Evolutionary conservation across 2,797 vertebrate genomes (phyloP), one percentile per base, ranked within the genome.

Genomic region (Catostomus latipinnis): DNA sequence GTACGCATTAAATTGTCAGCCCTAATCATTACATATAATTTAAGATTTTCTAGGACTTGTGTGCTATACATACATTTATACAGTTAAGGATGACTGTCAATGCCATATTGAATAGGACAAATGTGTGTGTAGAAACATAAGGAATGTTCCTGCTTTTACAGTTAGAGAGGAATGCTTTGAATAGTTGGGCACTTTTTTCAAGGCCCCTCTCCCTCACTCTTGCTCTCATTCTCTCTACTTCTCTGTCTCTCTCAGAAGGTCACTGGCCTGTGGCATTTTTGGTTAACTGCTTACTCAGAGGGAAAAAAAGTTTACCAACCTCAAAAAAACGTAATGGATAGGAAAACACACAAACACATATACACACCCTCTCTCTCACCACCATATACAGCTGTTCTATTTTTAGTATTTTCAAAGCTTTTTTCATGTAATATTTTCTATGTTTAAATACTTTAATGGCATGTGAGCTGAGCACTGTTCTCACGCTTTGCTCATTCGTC

Each of bases 231-330:
- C 53, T 54, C 56, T 61, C 16, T 56, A 16, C 49, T 8, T 63
- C 34, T 72, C 57, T 72, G 48, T 62, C 1, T 13, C 1, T 9
- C n/a, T 73, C 1, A 46, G 8, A 82, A 76, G 73, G 73, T 74
- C 75, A 69, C 54, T 43, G 61, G 57, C 62, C 65, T 81, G 54
- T 69, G 67, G 52, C 63, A 11, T 56, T 4, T 49, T 16, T 16
- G 57, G 43, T 48, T 11, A 12, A 62, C 16, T 63, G 70, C 65
- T 78, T 71, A 82, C 71, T 78, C 75, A 63, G 57, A 66, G 16
- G 43, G 68, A 9, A 49, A 6, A 5, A 54, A 63, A 63, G 58
- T 71, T 78, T 22, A 71, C 14, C 67, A 63, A 14, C 8, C 50
- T 43, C 49, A 18, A 53, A 34, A 66, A 74, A 67, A 78, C 75